Evolutionary conservation across 2,888 invertebrate species (phyloP).

Genomic region (Rhamnusium bicolor): DNA sequence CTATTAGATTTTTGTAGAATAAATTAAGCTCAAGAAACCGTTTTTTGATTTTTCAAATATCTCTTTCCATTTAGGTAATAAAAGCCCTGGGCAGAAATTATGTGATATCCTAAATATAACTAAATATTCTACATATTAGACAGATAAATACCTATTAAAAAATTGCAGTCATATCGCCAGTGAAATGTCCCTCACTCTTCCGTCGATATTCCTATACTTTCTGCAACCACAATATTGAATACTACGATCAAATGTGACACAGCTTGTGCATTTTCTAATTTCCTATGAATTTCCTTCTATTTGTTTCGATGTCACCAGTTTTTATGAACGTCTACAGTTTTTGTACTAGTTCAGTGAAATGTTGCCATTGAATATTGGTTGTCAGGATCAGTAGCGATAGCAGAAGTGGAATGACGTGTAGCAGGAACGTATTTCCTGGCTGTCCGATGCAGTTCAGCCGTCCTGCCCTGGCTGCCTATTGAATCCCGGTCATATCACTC

Average conservation of each 20-base stretch:
- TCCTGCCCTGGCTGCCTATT: conserved; percentile 56
- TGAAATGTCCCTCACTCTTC: too few relatives aligned
- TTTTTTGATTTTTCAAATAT: too few relatives aligned
- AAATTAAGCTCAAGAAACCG: too few relatives aligned
- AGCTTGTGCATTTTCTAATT: conserved; percentile 42
- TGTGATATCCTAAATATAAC: too few relatives aligned
- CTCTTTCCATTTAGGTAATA: too few relatives aligned
- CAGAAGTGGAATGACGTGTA: conserved; percentile 60
- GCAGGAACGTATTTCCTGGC: conserved; percentile 67
- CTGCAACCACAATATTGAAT: not conserved
- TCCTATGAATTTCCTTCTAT: conserved; percentile 45
- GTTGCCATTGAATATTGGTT: conserved; percentile 57
- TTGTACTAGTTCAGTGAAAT: conserved; percentile 23
- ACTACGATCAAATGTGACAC: not conserved
- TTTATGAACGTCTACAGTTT: conserved; percentile 25
- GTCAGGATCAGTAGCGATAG: conserved; percentile 60
- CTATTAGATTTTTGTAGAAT: too few relatives aligned
- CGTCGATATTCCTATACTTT: not conserved
- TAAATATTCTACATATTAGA: too few relatives aligned
- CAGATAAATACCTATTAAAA: too few relatives aligned
- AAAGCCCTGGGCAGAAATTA: too few relatives aligned
- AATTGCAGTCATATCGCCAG: too few relatives aligned
- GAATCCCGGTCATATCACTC: conserved; percentile 61
- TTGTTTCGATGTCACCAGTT: conserved; percentile 42
- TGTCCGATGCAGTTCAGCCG: conserved; percentile 65